Conservation (phyloP, 2,888 invertebrate genomes). For the Eupithecia abbreviata region DNA sequence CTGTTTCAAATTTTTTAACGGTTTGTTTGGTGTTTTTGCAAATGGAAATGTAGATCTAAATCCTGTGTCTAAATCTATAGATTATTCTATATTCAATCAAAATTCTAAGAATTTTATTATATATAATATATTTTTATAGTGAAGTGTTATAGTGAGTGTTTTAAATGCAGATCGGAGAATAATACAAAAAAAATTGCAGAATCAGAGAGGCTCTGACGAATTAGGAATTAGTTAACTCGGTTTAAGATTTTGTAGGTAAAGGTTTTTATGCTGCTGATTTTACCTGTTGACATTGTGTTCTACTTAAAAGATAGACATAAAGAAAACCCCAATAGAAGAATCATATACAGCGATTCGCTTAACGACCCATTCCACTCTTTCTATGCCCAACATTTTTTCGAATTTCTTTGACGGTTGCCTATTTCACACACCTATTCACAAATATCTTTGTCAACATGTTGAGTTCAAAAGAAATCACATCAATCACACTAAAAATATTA, state of each 20-base stretch:
- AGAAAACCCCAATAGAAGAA: background rate
- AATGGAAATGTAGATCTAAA: background rate
- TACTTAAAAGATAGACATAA: background rate
- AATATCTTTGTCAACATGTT: too few species aligned
- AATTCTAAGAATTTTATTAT: background rate
- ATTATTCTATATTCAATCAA: background rate
- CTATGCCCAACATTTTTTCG: too few species aligned
- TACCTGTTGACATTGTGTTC: background rate
- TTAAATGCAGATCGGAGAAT: constrained; percentile 10
- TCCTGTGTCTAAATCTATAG: background rate
- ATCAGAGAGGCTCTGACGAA: constrained; percentile 8
- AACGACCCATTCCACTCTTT: background rate
- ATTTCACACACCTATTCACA: too few species aligned
- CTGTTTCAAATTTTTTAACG: constrained; percentile 35
- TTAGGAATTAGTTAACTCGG: background rate
- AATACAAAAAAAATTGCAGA: background rate
- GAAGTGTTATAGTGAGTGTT: background rate
- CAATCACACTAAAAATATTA: too few species aligned
- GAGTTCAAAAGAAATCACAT: too few species aligned
- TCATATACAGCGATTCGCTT: background rate
- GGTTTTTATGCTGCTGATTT: background rate
- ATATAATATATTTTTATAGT: background rate
- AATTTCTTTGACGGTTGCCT: too few species aligned
- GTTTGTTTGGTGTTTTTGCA: constrained; percentile 26
- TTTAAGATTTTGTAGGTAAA: background rate